Evolutionary conservation across 2,888 invertebrate genomes (phyloP), one percentile per base, ranked within the genome.

Genomic region (Tipula unca): DNA sequence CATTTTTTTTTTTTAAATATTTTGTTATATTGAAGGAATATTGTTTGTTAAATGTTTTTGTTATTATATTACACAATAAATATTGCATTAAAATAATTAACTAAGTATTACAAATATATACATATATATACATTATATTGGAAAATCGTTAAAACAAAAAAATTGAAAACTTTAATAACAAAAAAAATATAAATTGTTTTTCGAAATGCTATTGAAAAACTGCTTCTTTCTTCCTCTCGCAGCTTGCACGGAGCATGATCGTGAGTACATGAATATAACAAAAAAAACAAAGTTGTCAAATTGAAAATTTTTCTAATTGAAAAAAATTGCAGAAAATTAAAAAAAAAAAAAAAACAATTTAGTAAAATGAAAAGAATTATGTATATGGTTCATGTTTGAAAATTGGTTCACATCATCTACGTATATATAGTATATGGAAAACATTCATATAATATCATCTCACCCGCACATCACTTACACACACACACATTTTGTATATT

Each of bases 181-280:
- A 39, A 25, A 84, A n/a, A n/a, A n/a, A n/a, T n/a, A 1, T 6
- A 2, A 83, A 83, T 17, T 83, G 29, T 83, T 83, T 29, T 83
- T 29, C 35, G 36, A 85, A 85, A 85, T 85, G 85, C 85, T 85
- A 54, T 54, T 85, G 29, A 54, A 85, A 84, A 86, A 86, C 85
- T 85, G 87, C 87, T 88, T 87, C 86, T 87, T 87, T 88, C 88
- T 87, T 88, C 87, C 87, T 87, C 89, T 89, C 89, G 93, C 93
- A 94, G 95, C 95, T 95, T 95, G 95, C 95, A 95, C 95, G 95
- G 95, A 95, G 95, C 95, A 95, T 95, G 95, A 95, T 95, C 94
- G 95, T 95, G 94, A 95, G 95, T 95, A 95, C 90, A 90, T 89
- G 69, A 69, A 25, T 69, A 48, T 48, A 48, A n/a, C n/a, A n/a